These are phyloP conservation scores for Nowickia ferox DNA, from an alignment of 2,888 invertebrate species.

Conservation along the genomic window DNA sequence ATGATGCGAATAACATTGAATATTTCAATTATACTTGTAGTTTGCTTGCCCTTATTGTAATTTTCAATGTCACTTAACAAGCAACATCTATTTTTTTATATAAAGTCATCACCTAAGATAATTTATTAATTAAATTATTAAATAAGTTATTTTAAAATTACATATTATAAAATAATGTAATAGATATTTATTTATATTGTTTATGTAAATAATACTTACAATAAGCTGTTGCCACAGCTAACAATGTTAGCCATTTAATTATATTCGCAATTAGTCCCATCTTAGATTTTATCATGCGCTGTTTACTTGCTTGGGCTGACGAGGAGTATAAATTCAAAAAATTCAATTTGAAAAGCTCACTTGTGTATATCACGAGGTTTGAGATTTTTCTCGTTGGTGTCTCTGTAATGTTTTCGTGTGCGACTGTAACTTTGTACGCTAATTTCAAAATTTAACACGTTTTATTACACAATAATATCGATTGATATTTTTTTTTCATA, in stretches of 20 bases:
- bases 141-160: conserved; percentile 26
- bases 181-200: conserved; percentile 32
- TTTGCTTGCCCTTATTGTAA: background rate
- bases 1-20: background rate
- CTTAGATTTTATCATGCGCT: conserved; percentile 72
- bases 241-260: conserved; percentile 81
- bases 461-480: conserved; percentile 53
- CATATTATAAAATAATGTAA: conserved; percentile 16
- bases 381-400: conserved; percentile 11
- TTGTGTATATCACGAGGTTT: conserved; percentile 36
- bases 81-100: background rate
- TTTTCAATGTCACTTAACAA: conserved; percentile 14
- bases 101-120: background rate
- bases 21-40: background rate
- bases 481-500: conserved; percentile 39
- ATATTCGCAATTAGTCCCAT: conserved; percentile 80
- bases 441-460: conserved; percentile 60
- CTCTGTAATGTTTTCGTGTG: conserved; percentile 23
- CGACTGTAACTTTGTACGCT: conserved; percentile 34
- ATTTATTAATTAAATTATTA: conserved; percentile 35
- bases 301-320: conserved; percentile 35
- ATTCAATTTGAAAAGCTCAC: background rate
- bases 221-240: conserved; percentile 79
- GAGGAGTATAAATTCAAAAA: conserved; percentile 7
- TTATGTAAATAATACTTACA: conserved; percentile 77